phyloP scores from a whole-genome alignment of 2,113 vertebrate genomes.

The Engystomops pustulosus region DNA sequence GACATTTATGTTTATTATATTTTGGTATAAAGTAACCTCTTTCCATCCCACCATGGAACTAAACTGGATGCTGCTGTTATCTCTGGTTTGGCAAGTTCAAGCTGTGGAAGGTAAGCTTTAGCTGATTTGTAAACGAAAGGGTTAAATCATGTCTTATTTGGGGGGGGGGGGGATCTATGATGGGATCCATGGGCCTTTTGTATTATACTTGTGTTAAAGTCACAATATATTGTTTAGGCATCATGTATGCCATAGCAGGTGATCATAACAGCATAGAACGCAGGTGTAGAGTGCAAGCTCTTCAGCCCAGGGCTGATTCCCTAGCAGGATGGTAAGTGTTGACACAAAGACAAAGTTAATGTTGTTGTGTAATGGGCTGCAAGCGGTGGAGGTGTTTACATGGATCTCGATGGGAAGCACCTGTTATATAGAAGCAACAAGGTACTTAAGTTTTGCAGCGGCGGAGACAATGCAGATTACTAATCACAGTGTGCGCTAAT shows the following conservation, averaged over 20 bases:
- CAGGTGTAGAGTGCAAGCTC: slow-evolving; percentile 49
- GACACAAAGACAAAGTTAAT: neutral
- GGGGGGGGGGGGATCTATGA: neutral
- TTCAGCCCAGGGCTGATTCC: neutral
- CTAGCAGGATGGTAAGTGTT: neutral
- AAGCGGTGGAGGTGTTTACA: neutral
- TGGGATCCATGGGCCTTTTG: neutral
- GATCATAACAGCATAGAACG: neutral
- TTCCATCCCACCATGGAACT: slow-evolving; percentile 69
- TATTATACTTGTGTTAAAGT: neutral
- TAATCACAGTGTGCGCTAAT: neutral
- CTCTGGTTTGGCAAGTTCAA: slow-evolving; percentile 75
- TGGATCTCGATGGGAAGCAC: neutral
- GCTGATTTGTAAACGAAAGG: neutral
- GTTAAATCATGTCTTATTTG: neutral
- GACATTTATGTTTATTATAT: slow-evolving; percentile 14
- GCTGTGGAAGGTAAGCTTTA: slow-evolving; percentile 78
- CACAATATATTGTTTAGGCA: neutral
- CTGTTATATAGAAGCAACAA: slow-evolving; percentile 49
- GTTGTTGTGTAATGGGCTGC: neutral
- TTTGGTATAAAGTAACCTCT: slow-evolving; percentile 43
- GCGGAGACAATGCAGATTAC: neutral
- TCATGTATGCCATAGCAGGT: neutral
- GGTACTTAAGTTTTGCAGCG: slow-evolving; percentile 14
- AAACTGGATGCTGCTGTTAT: slow-evolving; percentile 74